Evolutionary conservation across 1,140 invertebrate genomes (phyloP), one percentile per base, ranked within the genome.

Genomic region (Diachasma alloeum): DNA sequence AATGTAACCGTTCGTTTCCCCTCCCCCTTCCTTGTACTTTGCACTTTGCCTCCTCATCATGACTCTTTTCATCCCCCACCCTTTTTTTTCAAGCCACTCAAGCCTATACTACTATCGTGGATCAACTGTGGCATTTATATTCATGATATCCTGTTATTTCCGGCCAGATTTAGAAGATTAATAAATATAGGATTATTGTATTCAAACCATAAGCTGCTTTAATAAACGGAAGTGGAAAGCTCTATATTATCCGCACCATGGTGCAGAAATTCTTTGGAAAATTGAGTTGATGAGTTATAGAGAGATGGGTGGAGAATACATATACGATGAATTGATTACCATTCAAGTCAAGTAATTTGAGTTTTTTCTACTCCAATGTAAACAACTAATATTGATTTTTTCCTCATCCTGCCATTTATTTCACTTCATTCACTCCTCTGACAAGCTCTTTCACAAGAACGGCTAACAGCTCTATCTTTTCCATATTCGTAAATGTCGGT

Each of bases 61-160:
- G 1, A 11, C 9, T 53, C 15, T 53, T 53, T 19, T 4, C n/a
- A 53, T n/a, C n/a, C 9, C 22, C 4, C 3, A 3, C 13, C 11
- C 26, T 19, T 26, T 63, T 5, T 63, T 31, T 63, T 19, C 5
- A 8, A 9, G 11, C 22, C 11, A 13, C 26, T 63, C 24, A 11
- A 26, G 59, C 17, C 22, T 15, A 59, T 22, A 17, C 48, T 48
- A 13, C 13, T 48, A 19, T 19, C n/a, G 48, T 2, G 15, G 0
- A 19, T 13, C 3, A 31, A 9, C 59, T 63, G 1, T 26, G 22
- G 0, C 13, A 9, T 24, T 63, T 63, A 72, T 53, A 24, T 37
- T 53, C 72, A 56, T 73, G 31, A 37, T 42, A 56, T 73, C 42
- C 31, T 19, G 42, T 74, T 67, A 42, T 68, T 74, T 68, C 66